A percentile compares a stretch with the other conserved stretches of the same genome.
phyloP scores from a whole-genome alignment of 2,888 invertebrate species.

The Chrysina gloriosa region DNA sequence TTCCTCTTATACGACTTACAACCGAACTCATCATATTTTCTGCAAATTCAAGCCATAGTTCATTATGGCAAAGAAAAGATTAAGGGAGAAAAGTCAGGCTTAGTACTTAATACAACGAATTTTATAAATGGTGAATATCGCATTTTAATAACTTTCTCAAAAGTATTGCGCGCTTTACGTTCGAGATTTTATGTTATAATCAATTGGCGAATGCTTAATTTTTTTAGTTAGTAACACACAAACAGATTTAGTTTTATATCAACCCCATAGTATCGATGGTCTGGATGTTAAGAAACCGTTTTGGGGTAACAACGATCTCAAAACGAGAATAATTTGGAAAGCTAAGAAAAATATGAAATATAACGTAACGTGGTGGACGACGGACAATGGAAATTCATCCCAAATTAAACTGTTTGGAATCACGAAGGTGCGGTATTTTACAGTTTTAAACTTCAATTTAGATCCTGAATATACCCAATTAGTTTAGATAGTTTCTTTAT shows the following conservation, averaged over 20 bases:
- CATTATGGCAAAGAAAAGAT: conserved; percentile 76
- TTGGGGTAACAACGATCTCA: conserved; percentile 59
- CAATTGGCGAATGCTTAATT: too few species aligned
- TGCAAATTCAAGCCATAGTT: conserved; percentile 82
- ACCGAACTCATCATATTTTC: conserved; percentile 78
- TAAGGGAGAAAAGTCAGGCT: conserved; percentile 77
- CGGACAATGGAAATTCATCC: conserved; percentile 61
- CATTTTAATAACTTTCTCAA: too few species aligned
- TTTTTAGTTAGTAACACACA: conserved; percentile 17
- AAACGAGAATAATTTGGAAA: conserved; percentile 61
- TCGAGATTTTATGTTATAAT: too few species aligned
- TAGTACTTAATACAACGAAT: conserved; percentile 78
- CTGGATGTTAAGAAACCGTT: conserved; percentile 59
- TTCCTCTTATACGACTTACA: conserved; percentile 75
- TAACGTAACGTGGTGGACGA: conserved; percentile 62
- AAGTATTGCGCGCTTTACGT: too few species aligned
- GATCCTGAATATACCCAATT: neutral
- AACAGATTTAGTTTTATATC: conserved; percentile 6
- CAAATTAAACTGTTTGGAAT: conserved; percentile 67
- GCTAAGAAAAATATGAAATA: conserved; percentile 53
- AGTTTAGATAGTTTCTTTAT: conserved; percentile 45
- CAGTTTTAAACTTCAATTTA: neutral
- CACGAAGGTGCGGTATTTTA: conserved; percentile 66
- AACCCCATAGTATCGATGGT: conserved; percentile 54
- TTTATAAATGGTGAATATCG: conserved; percentile 61